Evolutionary conservation across 2,797 vertebrate species (phyloP).

Genomic region (Lepilemur ruficaudatus): DNA sequence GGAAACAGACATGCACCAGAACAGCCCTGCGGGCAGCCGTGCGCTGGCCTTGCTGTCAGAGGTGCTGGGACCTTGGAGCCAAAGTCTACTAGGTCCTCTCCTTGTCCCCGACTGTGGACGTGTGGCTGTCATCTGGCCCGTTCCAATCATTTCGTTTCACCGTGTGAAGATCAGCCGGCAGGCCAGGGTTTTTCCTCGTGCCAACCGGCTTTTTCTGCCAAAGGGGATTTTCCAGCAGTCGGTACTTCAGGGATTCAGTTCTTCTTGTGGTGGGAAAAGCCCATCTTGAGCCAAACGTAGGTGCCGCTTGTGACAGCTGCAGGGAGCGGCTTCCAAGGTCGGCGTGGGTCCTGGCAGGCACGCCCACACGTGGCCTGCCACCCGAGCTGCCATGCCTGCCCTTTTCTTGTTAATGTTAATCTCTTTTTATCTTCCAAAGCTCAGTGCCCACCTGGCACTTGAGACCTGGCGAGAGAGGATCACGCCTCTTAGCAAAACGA

Average conservation of each 20-base stretch:
- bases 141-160: neutral
- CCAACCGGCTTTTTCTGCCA: neutral
- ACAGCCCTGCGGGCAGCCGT: rapidly evolving
- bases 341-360: neutral
- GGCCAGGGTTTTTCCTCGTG: neutral
- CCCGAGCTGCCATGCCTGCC: neutral
- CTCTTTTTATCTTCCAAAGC: slow-evolving; percentile 27
- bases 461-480: slow-evolving; percentile 28
- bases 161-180: slow-evolving; percentile 17
- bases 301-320: neutral
- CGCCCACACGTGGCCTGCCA: neutral
- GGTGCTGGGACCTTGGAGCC: neutral
- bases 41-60: neutral
- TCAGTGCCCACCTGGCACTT: slow-evolving; percentile 43
- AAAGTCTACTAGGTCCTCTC: neutral
- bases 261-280: neutral
- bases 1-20: neutral
- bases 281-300: neutral
- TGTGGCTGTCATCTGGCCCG: neutral
- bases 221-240: slow-evolving; percentile 3
- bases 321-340: neutral
- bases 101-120: neutral
- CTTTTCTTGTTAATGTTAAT: slow-evolving; percentile 1
- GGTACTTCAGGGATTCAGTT: neutral
- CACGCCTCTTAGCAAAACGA: slow-evolving; percentile 26